Evolutionary conservation across 1,140 invertebrate genomes (phyloP).

Genomic region (Parapsyche elsis): DNA sequence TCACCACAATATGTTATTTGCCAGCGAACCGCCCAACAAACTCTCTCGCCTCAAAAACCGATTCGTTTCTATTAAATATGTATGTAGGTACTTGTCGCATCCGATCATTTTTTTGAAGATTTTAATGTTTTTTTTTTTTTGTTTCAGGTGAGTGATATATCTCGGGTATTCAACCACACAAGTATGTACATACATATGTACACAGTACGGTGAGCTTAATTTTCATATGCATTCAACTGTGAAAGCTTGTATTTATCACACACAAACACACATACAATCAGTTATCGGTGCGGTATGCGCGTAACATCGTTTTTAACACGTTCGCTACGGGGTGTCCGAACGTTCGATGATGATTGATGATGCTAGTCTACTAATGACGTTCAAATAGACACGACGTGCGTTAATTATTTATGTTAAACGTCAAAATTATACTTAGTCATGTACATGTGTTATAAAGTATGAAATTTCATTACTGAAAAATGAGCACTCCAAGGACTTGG

Average conservation of each 20-base stretch:
- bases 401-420: conserved; percentile 34
- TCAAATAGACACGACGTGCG: conserved; percentile 28
- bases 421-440: no score
- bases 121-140: not conserved
- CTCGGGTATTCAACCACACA: not conserved
- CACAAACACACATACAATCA: not conserved
- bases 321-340: not conserved
- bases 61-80: no score
- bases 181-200: not conserved
- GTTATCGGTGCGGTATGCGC: not conserved
- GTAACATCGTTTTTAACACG: conserved; percentile 25
- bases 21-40: not conserved
- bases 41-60: not conserved
- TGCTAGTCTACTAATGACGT: conserved; percentile 7
- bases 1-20: no score
- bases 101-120: not conserved
- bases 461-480: no score
- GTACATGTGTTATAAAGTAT: no score
- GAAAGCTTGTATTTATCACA: not conserved
- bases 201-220: not conserved
- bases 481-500: no score
- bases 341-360: conserved; percentile 33
- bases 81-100: no score
- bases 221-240: not conserved
- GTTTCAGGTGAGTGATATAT: not conserved